Evolutionary conservation across 2,888 invertebrate genomes (phyloP), one percentile per base, ranked within the genome.

Genomic region (Drosophila yooni): DNA sequence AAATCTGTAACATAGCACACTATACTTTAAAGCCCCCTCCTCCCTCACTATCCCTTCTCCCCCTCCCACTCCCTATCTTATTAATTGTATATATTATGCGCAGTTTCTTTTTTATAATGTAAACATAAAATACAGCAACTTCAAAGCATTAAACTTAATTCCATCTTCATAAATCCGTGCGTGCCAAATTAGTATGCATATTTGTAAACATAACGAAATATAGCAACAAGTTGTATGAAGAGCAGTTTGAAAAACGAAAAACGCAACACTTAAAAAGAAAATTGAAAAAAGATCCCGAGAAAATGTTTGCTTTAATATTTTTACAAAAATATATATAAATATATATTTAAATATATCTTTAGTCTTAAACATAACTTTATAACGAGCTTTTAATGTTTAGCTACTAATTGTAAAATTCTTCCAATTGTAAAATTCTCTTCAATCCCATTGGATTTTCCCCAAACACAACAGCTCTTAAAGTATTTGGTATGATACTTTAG

Each of bases 81-180:
- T 57, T 73, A 85, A 72, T 76, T 87, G 89, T 90, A 87, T 81
- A 87, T 90, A 88, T 82, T 74, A 71, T 61, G 83, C 64, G 48
- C 76, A 70, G 63, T 60, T 65, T 63, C 59, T 53, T 76, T 74
- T 60, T 38, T 38, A 38, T 52, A 50, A 51, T 64, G 43, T 57
- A 74, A 62, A 68, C 34, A 56, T 50, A 65, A 65, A 76, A 64
- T 59, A 76, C 65, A 74, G 73, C 75, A 78, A 84, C 65, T 65
- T 78, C 66, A 82, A 74, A 84, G 75, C 74, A 69, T 54, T 57
- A 27, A 65, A 51, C 48, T 34, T 61, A 54, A 74, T 36, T 59
- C 46, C 63, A 64, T 58, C 34, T 69, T 50, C 48, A 34, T 56
- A 65, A 58, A 73, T 81, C 83, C 71, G 77, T 72, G 74, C 75